Percentiles rank a stretch among this genome's conserved stretches.
Conservation (phyloP, 2,797 vertebrate genomes). For the Caiman crocodilus region DNA sequence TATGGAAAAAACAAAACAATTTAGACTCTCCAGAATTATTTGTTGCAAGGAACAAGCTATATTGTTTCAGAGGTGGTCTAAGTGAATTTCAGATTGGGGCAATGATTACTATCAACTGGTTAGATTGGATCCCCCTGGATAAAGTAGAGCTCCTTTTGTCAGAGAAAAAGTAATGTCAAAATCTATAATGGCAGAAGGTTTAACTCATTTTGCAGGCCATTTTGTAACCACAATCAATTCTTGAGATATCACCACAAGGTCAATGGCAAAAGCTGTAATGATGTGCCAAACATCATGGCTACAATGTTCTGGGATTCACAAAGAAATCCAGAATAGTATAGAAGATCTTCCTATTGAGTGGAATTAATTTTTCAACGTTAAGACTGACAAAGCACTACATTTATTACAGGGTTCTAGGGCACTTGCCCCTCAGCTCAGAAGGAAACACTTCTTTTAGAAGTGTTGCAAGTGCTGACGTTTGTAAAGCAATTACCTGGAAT, state of each 20-base stretch:
- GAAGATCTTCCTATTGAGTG: too few species aligned
- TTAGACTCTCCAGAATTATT: background rate
- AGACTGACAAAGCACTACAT: too few species aligned
- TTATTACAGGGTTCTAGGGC: too few species aligned
- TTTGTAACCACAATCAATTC: too few species aligned
- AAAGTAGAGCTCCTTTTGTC: background rate
- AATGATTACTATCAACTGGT: background rate
- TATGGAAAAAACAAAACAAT: background rate
- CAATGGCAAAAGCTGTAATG: too few species aligned
- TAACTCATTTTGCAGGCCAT: too few species aligned
- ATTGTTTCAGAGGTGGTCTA: background rate
- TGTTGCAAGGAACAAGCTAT: background rate
- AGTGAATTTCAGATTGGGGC: background rate
- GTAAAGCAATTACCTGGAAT: background rate
- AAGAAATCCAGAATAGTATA: too few species aligned
- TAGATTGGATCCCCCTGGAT: background rate
- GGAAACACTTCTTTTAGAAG: background rate
- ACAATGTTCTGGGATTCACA: too few species aligned
- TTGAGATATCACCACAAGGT: too few species aligned
- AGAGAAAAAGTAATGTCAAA: background rate
- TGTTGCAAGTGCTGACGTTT: background rate
- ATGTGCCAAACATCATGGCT: too few species aligned
- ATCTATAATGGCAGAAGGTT: background rate
- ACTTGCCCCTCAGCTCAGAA: too few species aligned
- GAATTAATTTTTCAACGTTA: too few species aligned